These are phyloP conservation scores for Lethocerus indicus DNA, from an alignment of 1,140 invertebrate genomes.

Conservation along the genomic window DNA sequence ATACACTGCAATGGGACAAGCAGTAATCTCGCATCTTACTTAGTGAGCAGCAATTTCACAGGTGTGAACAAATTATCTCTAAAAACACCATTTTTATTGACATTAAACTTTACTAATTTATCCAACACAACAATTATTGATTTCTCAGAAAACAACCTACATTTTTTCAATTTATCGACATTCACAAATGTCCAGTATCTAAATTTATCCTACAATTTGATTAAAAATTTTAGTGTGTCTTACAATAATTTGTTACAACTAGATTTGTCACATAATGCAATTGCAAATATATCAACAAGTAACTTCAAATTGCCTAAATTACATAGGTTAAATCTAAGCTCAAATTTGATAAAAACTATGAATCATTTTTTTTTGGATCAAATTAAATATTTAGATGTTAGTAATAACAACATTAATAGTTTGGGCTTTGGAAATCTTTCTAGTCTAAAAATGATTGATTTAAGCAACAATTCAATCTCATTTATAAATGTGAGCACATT, in stretches of 20 bases:
- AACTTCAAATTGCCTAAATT: conserved; percentile 3
- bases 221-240: conserved; percentile 3
- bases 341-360: conserved; percentile 5
- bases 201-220: conserved; percentile 7
- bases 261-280: conserved; percentile 10
- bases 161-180: neutral
- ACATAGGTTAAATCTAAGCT: conserved; percentile 5
- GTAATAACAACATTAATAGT: conserved; percentile 4
- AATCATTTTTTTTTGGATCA: conserved; percentile 3
- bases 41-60: conserved; percentile 4
- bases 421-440: conserved; percentile 4
- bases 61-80: neutral
- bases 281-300: conserved; percentile 1
- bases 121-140: conserved; percentile 4
- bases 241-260: conserved; percentile 2
- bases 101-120: conserved; percentile 3
- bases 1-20: too few relatives aligned
- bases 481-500: neutral
- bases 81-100: neutral
- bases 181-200: conserved; percentile 2
- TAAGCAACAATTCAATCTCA: conserved; percentile 8
- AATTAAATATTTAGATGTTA: conserved; percentile 7
- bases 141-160: conserved; percentile 5
- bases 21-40: too few relatives aligned
- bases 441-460: conserved; percentile 4